Conservation (phyloP, 2,888 invertebrate genomes). For the Rapana venosa region DNA sequence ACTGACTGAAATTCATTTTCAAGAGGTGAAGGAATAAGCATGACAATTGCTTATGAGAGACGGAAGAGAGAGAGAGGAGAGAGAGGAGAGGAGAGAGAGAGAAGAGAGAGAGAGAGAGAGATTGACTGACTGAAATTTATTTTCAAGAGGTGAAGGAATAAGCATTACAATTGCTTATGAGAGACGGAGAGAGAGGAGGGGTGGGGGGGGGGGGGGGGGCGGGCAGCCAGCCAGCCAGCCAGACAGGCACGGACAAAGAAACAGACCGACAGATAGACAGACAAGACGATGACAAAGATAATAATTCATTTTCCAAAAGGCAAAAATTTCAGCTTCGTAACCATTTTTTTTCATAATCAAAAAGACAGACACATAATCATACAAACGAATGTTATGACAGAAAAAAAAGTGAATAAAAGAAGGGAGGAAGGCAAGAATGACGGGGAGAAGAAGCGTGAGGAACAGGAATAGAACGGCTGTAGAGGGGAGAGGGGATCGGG, state of each 20-base stretch:
- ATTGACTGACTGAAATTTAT: neutral
- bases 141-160: too few relatives aligned
- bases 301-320: too few relatives aligned
- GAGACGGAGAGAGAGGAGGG: neutral
- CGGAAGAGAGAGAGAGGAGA: too few relatives aligned
- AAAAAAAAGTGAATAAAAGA: neutral
- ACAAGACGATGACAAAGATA: too few relatives aligned
- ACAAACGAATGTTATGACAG: neutral
- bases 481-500: neutral
- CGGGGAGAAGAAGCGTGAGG: neutral
- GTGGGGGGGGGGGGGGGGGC: neutral
- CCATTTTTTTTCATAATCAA: neutral
- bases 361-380: conserved; percentile 3
- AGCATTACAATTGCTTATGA: too few relatives aligned
- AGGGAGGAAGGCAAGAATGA: neutral
- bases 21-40: too few relatives aligned
- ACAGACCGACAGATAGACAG: neutral
- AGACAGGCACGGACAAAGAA: conserved; percentile 5
- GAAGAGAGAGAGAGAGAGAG: conserved; percentile 5
- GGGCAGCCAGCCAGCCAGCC: neutral
- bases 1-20: neutral
- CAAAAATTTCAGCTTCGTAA: too few relatives aligned
- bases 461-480: neutral
- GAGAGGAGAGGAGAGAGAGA: too few relatives aligned
- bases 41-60: too few relatives aligned